Conservation (phyloP, 2,797 vertebrate species). For the Kryptopterus vitreolus region DNA sequence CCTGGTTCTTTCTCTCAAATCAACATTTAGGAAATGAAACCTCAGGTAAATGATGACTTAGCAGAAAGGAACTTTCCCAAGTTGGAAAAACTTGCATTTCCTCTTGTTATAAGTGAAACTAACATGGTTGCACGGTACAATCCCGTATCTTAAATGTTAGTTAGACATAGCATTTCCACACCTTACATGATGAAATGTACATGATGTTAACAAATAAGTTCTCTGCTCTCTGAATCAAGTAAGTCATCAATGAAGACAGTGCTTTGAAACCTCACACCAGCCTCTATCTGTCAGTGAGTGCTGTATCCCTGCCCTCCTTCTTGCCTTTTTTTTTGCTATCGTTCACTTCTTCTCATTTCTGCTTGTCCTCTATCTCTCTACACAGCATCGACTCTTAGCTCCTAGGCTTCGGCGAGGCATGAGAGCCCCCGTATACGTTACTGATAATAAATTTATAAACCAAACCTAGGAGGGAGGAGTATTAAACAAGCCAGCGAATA, state of each 20-base stretch:
- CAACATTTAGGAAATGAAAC: no score
- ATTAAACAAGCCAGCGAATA: conserved; percentile 74
- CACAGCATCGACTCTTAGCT: conserved; percentile 66
- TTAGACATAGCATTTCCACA: no score
- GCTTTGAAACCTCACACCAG: conserved; percentile 66
- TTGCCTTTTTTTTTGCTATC: conserved; percentile 27
- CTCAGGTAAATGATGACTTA: no score
- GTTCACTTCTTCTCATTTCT: conserved; percentile 47
- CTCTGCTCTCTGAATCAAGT: conserved; percentile 70
- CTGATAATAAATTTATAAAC: conserved; percentile 80
- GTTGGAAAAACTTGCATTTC: no score
- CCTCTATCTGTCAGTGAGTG: conserved; percentile 54
- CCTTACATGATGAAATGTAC: conserved; percentile 65
- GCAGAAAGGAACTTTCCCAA: no score
- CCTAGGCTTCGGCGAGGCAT: conserved; percentile 63
- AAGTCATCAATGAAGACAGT: conserved; percentile 68
- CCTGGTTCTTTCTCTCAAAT: no score
- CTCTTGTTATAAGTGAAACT: no score
- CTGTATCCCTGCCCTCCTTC: conserved; percentile 46
- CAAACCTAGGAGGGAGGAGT: conserved; percentile 72
- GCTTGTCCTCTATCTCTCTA: conserved; percentile 48
- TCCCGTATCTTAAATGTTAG: no score
- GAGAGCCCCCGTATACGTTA: conserved; percentile 70
- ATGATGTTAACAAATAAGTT: conserved; percentile 76
- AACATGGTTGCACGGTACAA: no score